These are phyloP conservation scores for Oreotragus oreotragus DNA, from an alignment of 2,113 vertebrate genomes.

Conservation along the genomic window DNA sequence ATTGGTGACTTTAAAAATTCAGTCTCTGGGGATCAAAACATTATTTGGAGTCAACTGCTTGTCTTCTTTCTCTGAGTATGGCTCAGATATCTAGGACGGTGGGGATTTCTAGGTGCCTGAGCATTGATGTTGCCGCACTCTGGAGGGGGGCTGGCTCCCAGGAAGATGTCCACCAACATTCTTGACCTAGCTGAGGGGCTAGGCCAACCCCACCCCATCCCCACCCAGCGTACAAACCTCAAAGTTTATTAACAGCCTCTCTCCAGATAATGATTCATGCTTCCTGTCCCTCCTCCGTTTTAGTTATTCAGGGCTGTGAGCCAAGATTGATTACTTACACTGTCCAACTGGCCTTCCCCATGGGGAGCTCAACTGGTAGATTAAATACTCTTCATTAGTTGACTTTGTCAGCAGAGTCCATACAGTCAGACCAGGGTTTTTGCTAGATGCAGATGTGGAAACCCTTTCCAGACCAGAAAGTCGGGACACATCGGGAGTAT, in stretches of 20 bases:
- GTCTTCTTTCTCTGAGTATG: neutral
- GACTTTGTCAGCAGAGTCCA: neutral
- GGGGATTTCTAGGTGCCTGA: neutral
- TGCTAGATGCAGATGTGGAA: neutral
- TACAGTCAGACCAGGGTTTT: neutral
- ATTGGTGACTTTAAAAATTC: neutral
- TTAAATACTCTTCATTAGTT: neutral
- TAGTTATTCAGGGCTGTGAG: neutral
- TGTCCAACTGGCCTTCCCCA: neutral
- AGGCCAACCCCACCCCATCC: neutral
- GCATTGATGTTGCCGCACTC: neutral
- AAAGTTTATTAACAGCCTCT: neutral
- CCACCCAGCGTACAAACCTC: neutral
- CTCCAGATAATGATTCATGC: constrained; percentile 23
- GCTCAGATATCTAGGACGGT: neutral
- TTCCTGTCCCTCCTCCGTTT: constrained; percentile 41
- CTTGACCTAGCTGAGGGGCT: neutral
- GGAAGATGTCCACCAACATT: neutral
- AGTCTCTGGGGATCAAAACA: neutral
- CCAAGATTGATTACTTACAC: neutral
- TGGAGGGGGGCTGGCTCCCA: neutral
- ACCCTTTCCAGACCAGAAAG: neutral
- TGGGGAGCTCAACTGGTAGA: neutral
- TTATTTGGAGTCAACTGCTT: neutral
- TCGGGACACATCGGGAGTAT: neutral